Evolutionary conservation across 2,797 vertebrate species (phyloP), one percentile per base, ranked within the genome.

Genomic region (Pyrocephalus nanus): DNA sequence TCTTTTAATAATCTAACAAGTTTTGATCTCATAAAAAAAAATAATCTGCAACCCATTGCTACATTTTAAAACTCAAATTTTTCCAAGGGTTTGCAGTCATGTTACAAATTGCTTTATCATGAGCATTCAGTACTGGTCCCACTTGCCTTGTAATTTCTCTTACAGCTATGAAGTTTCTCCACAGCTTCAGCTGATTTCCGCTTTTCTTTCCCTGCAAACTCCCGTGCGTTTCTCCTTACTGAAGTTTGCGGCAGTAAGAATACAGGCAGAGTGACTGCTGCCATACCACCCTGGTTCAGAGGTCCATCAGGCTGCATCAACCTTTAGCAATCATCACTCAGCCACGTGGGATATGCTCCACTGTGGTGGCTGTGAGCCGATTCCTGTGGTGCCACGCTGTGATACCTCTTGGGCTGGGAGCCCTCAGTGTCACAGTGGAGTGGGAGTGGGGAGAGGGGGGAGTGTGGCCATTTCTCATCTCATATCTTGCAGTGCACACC

Each of bases 261-360:
- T 55, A 34, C 57, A 75, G 30, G 43, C n/a, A 43, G 45, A 32
- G 40, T 3, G 26, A n/a, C n/a, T 65, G 32, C 65, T 72, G 58
- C n/a, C 10, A 0, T 27, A 14, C 5, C 0, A 0, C 21, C 42
- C 51, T 15, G n/a, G 4, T 71, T 65, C 55, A 13, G n/a, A 88
- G 32, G 9, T 50, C 51, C 51, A 53, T 19, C 15, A 11, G 62
- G 64, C 32, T 79, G 51, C 55, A 58, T 3, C 50, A 30, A 5
- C 15, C 16, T 65, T 42, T 48, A 82, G 67, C 10, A 30, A 1
- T 5, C 7, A 2, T 34, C 27, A 17, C 36, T 53, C 0, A 6
- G 32, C 16, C 67, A 73, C 12, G 29, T 70, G 55, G 23, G 62
- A 48, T 7, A 1, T 11, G 9, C 7, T 27, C 55, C 70, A 69